Base-by-base conservation (phyloP, 1,140 invertebrate species). In the Caenorhabditis brenneri region DNA sequence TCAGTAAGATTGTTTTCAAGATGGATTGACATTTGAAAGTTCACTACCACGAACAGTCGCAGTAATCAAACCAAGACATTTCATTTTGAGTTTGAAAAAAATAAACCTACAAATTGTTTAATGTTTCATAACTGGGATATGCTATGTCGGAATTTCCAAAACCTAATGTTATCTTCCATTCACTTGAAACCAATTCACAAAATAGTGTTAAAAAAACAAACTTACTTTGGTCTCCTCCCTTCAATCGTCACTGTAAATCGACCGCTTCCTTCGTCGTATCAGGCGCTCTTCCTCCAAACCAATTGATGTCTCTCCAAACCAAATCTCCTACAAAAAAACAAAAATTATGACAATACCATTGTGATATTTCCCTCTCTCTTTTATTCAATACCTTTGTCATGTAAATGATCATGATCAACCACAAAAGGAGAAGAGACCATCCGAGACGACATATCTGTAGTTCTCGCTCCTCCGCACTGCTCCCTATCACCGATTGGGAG, bases 301-400 rank as follows among this genome's bases (percentile, higher is more conserved):
- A 46, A 74, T 74, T n/a, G 65, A 74, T 4, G 65, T 74, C n/a
- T 74, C 65, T 1, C 65, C 65, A 46, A 74, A 74, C 65, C 65
- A 74, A 74, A 74, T 74, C 65, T 74, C 65, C 65, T 74, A 74
- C 36, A 74, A 74, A 74, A 74, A n/a, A 74, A 46, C 24, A 1
- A 15, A 74, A 42, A n/a, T n/a, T n/a, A n/a, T 74, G 46, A 19
- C 65, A 74, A 42, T 36, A 19, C 65, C 42, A 74, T 74, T 27
- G 65, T 58, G 24, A 27, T n/a, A 27, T 1, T n/a, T n/a, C n/a
- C n/a, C n/a, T n/a, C n/a, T n/a, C n/a, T n/a, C n/a, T n/a, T n/a
- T n/a, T n/a, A n/a, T n/a, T n/a, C n/a, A n/a, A n/a, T n/a, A 46
- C 65, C 36, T 74, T 74, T 74, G 65, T 74, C 65, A 74, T 74